Evolutionary conservation across 37 sponge, comb jelly and placozoan genomes (phyloP), one percentile per base, ranked within the genome.

Genomic region (Cladorhizidae sp.): DNA sequence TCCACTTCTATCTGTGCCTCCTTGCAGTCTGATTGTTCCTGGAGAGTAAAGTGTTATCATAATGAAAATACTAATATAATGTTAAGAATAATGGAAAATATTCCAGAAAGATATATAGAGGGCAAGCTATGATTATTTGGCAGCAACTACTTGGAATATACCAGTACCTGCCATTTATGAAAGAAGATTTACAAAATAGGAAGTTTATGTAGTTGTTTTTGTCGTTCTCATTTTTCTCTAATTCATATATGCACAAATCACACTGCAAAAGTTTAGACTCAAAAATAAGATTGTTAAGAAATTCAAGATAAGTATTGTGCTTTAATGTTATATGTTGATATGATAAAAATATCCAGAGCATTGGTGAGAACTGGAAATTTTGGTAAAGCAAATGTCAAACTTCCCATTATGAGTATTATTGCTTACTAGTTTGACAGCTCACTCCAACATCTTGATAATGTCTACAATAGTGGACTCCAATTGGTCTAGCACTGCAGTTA

Each of bases 361-460:
- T n/a, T n/a, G n/a, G n/a, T n/a, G n/a, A n/a, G n/a, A n/a, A n/a
- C n/a, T n/a, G n/a, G 5, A 45, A 45, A 45, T 5, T 45, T 5
- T 45, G 9, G 49, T 12, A 45, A 45, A 45, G 49, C 6, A 18
- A 65, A 17, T 65, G 67, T 65, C 31, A 12, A 31, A 32, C 7
- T 36, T 32, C 17, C 20, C 31, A 15, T 65, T 36, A 25, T 32
- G 35, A 29, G 35, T 32, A 65, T 36, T 36, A 65, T 5, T 32
- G 18, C 3, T 15, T 35, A 11, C 67, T 32, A 42, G 45, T n/a
- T 64, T 3, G 29, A 50, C 92, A 92, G 25, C 33, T n/a, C 25
- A 92, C 85, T 71, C 72, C 72, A 45, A 49, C 72, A 41, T 71
- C 72, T 71, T 71, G 49, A 42, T 45, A 31, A n/a, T n/a, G n/a